These are phyloP conservation scores for Ostrea denselamellosa DNA, from an alignment of 1,140 invertebrate species.

Conservation along the genomic window DNA sequence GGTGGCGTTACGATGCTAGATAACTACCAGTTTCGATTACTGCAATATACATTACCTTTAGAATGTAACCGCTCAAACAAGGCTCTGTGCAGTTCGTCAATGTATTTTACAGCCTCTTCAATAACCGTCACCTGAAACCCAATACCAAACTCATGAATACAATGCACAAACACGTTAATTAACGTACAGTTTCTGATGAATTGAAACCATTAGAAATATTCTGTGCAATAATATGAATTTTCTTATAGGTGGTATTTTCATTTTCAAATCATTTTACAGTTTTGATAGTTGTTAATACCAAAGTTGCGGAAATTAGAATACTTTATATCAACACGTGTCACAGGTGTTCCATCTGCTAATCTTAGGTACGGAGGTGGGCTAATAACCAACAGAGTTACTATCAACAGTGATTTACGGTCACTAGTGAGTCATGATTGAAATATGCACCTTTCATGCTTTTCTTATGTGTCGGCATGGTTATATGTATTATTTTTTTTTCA, in stretches of 20 bases:
- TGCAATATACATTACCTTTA: slow-evolving; percentile 50
- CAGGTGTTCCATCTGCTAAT: too few relatives aligned
- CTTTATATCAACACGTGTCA: too few relatives aligned
- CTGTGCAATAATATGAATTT: too few relatives aligned
- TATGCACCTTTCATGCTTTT: background rate
- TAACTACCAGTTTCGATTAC: background rate
- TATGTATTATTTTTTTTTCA: background rate
- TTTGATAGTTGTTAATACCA: too few relatives aligned
- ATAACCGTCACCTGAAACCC: slow-evolving; percentile 61
- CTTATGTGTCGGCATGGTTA: background rate
- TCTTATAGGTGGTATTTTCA: too few relatives aligned
- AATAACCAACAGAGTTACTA: too few relatives aligned
- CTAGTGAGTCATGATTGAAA: background rate
- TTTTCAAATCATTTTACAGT: too few relatives aligned
- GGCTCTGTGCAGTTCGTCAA: slow-evolving; percentile 61
- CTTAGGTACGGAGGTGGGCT: too few relatives aligned
- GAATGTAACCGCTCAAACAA: slow-evolving; percentile 59
- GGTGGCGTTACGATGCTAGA: background rate
- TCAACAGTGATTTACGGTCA: background rate
- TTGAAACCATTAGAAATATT: too few relatives aligned
- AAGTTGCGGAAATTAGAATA: too few relatives aligned
- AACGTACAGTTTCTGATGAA: too few relatives aligned
- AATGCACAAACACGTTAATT: background rate
- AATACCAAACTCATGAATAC: background rate
- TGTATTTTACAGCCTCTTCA: slow-evolving; percentile 65